Evolutionary conservation across 2,113 vertebrate species (phyloP), one percentile per base, ranked within the genome.

Genomic region (Tachycineta bicolor): DNA sequence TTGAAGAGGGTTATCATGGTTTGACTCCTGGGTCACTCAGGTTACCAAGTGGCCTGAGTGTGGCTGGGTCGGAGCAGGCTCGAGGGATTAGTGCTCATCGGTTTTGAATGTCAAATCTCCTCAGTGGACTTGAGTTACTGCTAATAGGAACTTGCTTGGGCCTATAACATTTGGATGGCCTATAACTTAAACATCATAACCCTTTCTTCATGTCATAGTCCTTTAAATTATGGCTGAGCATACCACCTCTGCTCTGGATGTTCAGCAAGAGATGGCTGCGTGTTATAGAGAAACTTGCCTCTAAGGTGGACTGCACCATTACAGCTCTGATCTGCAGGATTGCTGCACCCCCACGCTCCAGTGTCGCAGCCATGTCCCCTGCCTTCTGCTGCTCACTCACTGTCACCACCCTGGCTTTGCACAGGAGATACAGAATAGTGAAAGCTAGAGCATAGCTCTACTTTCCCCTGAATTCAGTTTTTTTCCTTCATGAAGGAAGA

Each of bases 21-120:
- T 97, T 98, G 98, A 98, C 98, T 98, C 97, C 97, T 94, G 97
- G 97, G 98, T 98, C 97, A 96, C 97, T 97, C 77, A 3, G 98
- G 98, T 98, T 98, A 96, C 98, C 67, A 83, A 97, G 98, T 97
- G 98, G 98, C 98, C 98, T 98, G 97, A 98, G 96, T 14, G 28
- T 96, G 97, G 97, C 97, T 96, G 89, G 97, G 98, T 97, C 86
- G 90, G 96, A 97, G 93, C 89, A 77, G 96, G 91, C 98, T 97
- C 98, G 2, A 39, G 98, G 98, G 98, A 98, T 89, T 95, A 53
- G 85, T 69, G 97, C 97, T 98, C 98, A 98, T 98, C 98, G 98
- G 98, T 98, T 98, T 95, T 98, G 98, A 98, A 98, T 98, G 98
- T 98, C 98, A 98, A 94, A 97, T 97, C 97, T 97, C 96, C 98